Evolutionary conservation across 1,140 invertebrate genomes (phyloP), one percentile per base, ranked within the genome.

Genomic region (Araneus ventricosus): DNA sequence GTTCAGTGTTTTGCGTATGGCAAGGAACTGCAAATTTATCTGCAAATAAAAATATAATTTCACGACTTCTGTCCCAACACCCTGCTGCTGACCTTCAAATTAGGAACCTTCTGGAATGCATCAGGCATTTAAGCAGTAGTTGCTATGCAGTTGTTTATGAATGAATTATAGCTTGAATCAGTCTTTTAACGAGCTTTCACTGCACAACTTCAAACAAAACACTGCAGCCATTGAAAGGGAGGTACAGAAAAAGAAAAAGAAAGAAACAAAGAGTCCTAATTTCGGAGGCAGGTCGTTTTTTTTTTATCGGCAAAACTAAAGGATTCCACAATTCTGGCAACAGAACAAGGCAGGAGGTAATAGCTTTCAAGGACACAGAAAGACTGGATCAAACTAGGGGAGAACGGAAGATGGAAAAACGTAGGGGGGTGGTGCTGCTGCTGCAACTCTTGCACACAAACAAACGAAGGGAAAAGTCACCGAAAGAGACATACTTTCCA

Each of bases 311-410:
- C 20, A 34, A 37, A 85, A 92, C 80, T 75, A 92, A 92, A 92
- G 90, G 90, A 92, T 92, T 92, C 90, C 89, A 63, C 34, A 61
- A 37, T n/a, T 91, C 45, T 91, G 90, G 90, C 90, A 91, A 63
- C 7, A 57, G 41, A 41, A 89, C 88, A 89, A 63, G 27, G 30
- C 70, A 75, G 30, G 70, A 75, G 70, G 70, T 37, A 52, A 41
- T 82, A 45, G 80, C 80, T 82, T 52, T 52, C 80, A 82, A 82
- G 80, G 80, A 82, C 80, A 52, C 27, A 52, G 41, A 82, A 45
- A 75, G 30, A 75, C 70, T 75, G 20, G 70, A 75, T 75, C 70
- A 37, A 75, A 30, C 30, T 20, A 20, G 37, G 17, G 30, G 14
- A 34, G 70, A 75, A 75, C 8, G 14, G 20, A 75, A 75, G 34